phyloP scores from a whole-genome alignment of 2,113 vertebrate genomes.

The Oostethus manadensis region DNA sequence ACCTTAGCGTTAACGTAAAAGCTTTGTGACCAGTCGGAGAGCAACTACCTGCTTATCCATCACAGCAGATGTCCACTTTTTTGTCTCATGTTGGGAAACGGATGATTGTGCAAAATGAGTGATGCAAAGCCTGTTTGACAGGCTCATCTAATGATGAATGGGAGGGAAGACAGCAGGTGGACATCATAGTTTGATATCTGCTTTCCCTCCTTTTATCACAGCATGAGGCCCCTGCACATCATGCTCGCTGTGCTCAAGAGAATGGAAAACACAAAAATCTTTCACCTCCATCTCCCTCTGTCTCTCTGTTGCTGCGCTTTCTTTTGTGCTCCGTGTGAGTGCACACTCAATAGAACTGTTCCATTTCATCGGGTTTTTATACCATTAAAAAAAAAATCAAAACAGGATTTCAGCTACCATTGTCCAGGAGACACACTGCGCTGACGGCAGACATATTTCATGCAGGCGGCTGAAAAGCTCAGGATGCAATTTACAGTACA shows the following conservation, averaged over 20 bases:
- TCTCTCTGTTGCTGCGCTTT: constrained; percentile 1
- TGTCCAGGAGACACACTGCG: constrained; percentile 53
- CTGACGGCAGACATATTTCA: constrained; percentile 60
- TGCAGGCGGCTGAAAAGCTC: constrained; percentile 46
- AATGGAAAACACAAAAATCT: constrained; percentile 58
- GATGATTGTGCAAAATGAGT: constrained; percentile 51
- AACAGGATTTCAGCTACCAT: constrained; percentile 53
- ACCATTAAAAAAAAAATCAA: constrained; percentile 38
- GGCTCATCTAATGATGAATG: constrained; percentile 61
- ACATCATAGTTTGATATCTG: constrained; percentile 66
- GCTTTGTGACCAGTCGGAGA: constrained; percentile 5
- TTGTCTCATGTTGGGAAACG: constrained; percentile 38
- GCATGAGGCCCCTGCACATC: constrained; percentile 48
- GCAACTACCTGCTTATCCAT: constrained; percentile 16
- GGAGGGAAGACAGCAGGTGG: constrained; percentile 61
- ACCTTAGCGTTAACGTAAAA: constrained; percentile 3
- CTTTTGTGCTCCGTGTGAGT: constrained; percentile 7
- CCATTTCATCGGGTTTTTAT: constrained; percentile 65
- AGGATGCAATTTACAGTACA: constrained; percentile 47
- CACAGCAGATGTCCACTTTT: constrained; percentile 46
- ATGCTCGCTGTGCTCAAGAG: constrained; percentile 54
- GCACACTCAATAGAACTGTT: constrained; percentile 47
- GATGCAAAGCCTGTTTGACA: constrained; percentile 41
- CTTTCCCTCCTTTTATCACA: constrained; percentile 70
- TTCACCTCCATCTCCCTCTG: constrained; percentile 26